phyloP scores from a whole-genome alignment of 2,888 invertebrate species.

The Oxycera nigricornis region DNA sequence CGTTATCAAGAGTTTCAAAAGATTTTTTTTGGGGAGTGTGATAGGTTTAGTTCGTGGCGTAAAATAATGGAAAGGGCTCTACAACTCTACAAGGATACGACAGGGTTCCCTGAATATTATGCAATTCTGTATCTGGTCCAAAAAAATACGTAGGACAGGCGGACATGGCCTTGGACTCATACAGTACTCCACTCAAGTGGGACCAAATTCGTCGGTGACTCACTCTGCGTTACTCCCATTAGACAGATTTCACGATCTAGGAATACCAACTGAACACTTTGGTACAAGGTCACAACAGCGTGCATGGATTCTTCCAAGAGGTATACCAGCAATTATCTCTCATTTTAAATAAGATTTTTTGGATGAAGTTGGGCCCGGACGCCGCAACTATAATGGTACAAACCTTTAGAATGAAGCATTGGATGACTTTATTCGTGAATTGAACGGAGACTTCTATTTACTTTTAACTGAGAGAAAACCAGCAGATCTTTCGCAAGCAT shows the following conservation, averaged over 20 bases:
- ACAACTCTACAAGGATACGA: not conserved
- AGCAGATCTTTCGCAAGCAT: too few relatives aligned
- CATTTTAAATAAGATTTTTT: constrained; percentile 16
- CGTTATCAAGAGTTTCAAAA: not conserved
- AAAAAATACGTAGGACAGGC: constrained; percentile 29
- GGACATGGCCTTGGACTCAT: constrained; percentile 29
- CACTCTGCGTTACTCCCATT: constrained; percentile 43
- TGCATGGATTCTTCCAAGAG: constrained; percentile 39
- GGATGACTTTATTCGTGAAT: constrained; percentile 39
- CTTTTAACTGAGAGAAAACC: constrained; percentile 30
- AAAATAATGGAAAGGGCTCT: not conserved
- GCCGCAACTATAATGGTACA: constrained; percentile 17
- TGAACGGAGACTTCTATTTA: constrained; percentile 32
- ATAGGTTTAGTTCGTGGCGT: not conserved
- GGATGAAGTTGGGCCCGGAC: constrained; percentile 29
- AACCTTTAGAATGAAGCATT: constrained; percentile 16
- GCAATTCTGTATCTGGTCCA: constrained; percentile 18
- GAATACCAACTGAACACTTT: constrained; percentile 41
- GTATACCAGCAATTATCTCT: constrained; percentile 31
- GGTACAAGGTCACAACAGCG: constrained; percentile 26
- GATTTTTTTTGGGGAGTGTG: not conserved
- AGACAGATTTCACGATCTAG: constrained; percentile 12
- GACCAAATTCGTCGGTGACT: constrained; percentile 36
- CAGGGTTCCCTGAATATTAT: constrained; percentile 31
- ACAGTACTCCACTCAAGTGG: constrained; percentile 41